Evolutionary conservation across 2,888 invertebrate genomes (phyloP).

Genomic region (Cephus sareptanus): DNA sequence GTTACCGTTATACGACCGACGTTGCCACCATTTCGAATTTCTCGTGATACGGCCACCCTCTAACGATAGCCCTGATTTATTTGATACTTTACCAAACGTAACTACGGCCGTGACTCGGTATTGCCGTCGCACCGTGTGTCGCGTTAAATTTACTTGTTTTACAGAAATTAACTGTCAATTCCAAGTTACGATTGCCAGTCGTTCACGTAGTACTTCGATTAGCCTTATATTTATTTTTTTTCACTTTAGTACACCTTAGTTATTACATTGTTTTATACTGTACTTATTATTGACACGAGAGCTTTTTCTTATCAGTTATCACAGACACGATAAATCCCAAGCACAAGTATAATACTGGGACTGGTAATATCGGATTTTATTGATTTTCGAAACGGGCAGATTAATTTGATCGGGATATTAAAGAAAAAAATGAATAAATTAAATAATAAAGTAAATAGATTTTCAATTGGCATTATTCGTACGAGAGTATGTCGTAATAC

Average conservation of each 20-base stretch:
- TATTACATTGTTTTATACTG: too few species aligned
- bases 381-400: too few species aligned
- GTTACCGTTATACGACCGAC: background rate
- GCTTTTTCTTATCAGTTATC: background rate
- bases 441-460: background rate
- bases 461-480: background rate
- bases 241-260: too few species aligned
- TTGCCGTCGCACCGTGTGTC: background rate
- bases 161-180: background rate
- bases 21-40: constrained; percentile 2
- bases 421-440: background rate
- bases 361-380: too few species aligned
- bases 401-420: too few species aligned
- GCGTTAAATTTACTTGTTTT: background rate
- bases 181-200: background rate
- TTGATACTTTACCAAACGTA: constrained; percentile 30
- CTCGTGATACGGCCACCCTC: constrained; percentile 2
- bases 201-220: background rate
- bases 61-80: constrained; percentile 29
- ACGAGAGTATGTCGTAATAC: background rate
- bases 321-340: too few species aligned
- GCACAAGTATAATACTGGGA: too few species aligned
- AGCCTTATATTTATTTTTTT: too few species aligned
- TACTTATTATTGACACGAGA: too few species aligned
- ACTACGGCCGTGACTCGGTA: background rate